Evolutionary conservation across 2,797 vertebrate genomes (phyloP), one percentile per base, ranked within the genome.

Genomic region (Mastacembelus armatus): DNA sequence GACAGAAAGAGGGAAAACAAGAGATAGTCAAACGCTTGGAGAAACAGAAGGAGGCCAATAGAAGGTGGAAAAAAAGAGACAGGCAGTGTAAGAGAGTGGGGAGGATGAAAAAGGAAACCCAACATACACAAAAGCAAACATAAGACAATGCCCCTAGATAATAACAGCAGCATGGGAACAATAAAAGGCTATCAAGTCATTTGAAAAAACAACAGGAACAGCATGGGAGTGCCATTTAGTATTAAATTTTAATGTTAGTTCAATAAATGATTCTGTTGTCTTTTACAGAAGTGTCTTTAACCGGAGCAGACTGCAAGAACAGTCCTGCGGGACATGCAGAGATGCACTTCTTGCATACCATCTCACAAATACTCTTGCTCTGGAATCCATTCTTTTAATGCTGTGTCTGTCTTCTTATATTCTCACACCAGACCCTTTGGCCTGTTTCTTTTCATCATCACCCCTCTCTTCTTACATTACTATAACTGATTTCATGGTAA

Each of bases 121-220:
- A 55, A 32, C 57, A 66, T 61, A 74, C 66, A 63, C 61, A 78
- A 69, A 7, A 35, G 73, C 71, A 91, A 91, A 92, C 83, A 87
- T 87, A 87, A 71, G 80, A 91, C 91, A 92, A 90, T 90, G 54
- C 90, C 92, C 90, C 93, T 73, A 83, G 94, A 95, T 90, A 91
- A 94, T 91, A 94, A 89, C 92, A 92, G 85, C 88, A 91, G 77
- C 91, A 91, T 86, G 87, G 89, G 88, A 93, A 88, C 93, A 89
- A 93, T 93, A 88, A 85, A 89, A 85, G 66, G 81, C 84, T 85
- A 94, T 92, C 91, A 94, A 94, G 92, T 91, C 87, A 93, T 93
- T 94, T 94, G 89, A 94, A 93, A 93, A 93, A 94, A 91, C 95
- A 93, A 95, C 94, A 87, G 89, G 92, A 89, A 79, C 88, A 93